Conservation (phyloP, 2,797 vertebrate species). For the Dryobates pubescens region DNA sequence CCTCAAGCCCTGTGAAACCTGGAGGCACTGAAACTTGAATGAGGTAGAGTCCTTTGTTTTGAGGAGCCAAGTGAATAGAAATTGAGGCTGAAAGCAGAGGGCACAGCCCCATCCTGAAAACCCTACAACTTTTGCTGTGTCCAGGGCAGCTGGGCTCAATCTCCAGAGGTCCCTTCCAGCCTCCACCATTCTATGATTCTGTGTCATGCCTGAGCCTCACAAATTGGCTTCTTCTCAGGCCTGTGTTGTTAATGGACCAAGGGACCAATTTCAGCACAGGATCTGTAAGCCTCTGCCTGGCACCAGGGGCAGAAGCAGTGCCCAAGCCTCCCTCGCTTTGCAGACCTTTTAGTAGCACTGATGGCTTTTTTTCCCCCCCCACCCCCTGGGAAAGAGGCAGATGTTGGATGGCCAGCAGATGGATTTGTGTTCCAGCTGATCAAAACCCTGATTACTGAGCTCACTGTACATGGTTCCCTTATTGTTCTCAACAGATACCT, state of each 20-base stretch:
- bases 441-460: not conserved
- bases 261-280: not conserved
- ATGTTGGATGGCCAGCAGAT: not conserved
- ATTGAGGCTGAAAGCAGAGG: not conserved
- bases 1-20: not conserved
- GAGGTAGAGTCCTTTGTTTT: not conserved
- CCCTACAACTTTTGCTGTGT: not conserved
- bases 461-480: not conserved
- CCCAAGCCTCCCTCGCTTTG: not conserved
- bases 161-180: not conserved
- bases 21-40: not conserved
- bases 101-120: not conserved
- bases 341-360: not conserved
- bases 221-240: conserved; percentile 28
- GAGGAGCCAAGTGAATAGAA: not conserved
- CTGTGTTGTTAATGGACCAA: conserved; percentile 2
- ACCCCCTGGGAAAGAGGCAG: not conserved
- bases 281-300: not conserved
- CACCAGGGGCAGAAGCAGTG: not conserved
- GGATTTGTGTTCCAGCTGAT: not conserved
- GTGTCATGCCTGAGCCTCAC: not conserved
- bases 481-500: not conserved
- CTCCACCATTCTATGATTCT: not conserved
- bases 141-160: not conserved
- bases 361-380: not conserved